Evolutionary conservation across 2,113 vertebrate species (phyloP).

Genomic region (Equus quagga): DNA sequence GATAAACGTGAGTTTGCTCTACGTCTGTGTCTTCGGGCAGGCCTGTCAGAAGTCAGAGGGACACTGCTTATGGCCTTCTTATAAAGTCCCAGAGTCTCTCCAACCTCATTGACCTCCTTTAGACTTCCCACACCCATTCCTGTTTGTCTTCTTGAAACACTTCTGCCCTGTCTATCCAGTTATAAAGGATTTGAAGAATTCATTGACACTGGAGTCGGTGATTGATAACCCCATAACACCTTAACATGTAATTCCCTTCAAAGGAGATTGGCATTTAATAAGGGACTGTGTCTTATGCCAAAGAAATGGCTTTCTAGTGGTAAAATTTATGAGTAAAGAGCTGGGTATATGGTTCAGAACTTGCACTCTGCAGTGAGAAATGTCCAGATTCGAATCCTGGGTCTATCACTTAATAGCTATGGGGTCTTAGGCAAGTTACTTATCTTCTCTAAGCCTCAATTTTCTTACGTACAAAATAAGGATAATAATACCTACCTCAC

Average conservation of each 20-base stretch:
- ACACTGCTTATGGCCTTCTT: background rate
- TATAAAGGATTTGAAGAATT: background rate
- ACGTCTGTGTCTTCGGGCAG: background rate
- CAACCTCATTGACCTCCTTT: background rate
- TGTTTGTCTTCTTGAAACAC: background rate
- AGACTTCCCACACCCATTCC: background rate
- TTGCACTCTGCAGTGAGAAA: constrained; percentile 7
- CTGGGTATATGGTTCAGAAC: background rate
- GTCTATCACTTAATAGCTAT: background rate
- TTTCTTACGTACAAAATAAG: constrained; percentile 19
- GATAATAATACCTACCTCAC: background rate
- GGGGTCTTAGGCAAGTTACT: background rate
- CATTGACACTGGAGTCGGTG: background rate
- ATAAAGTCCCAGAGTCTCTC: background rate
- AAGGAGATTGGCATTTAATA: background rate
- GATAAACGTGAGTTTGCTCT: background rate
- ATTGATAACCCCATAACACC: background rate
- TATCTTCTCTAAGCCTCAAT: background rate
- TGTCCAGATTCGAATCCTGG: background rate
- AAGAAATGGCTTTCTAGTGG: background rate
- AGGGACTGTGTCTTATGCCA: background rate
- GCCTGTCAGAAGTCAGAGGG: background rate
- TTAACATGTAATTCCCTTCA: background rate
- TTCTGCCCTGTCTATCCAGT: background rate
- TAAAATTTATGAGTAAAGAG: background rate